Conservation (phyloP, 2,113 vertebrate species). For the Pangasianodon hypophthalmus region DNA sequence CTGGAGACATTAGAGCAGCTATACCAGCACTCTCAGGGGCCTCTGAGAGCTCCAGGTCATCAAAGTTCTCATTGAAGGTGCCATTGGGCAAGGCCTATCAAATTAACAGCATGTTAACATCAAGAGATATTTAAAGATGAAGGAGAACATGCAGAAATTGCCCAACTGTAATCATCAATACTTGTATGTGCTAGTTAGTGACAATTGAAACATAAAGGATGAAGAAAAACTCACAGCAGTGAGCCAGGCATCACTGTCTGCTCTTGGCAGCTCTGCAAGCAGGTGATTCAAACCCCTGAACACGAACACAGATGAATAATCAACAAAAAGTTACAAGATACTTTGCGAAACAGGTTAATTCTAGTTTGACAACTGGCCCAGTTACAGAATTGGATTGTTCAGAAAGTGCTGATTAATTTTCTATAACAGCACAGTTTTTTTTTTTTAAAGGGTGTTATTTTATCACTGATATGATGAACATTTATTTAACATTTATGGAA, state of each 20-base stretch:
- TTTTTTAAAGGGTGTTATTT: neutral
- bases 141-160: neutral
- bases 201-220: neutral
- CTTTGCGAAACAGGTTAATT: neutral
- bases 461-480: neutral
- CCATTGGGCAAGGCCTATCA: conserved; percentile 44
- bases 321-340: neutral
- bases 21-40: neutral
- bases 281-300: conserved; percentile 22
- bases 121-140: neutral
- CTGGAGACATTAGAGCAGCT: fast-evolving
- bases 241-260: conserved; percentile 53
- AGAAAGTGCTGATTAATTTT: neutral
- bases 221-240: conserved; percentile 26
- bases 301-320: neutral
- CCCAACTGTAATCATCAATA: neutral
- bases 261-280: conserved; percentile 41
- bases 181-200: neutral
- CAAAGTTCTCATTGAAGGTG: conserved; percentile 32
- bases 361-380: neutral
- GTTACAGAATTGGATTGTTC: neutral
- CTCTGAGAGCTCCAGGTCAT: conserved; percentile 36
- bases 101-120: neutral
- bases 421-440: neutral
- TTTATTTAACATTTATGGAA: neutral